A percentile compares a stretch with the other conserved stretches of the same genome.
Conservation (phyloP, 2,113 vertebrate genomes). For the Cinclus mexicanus region DNA sequence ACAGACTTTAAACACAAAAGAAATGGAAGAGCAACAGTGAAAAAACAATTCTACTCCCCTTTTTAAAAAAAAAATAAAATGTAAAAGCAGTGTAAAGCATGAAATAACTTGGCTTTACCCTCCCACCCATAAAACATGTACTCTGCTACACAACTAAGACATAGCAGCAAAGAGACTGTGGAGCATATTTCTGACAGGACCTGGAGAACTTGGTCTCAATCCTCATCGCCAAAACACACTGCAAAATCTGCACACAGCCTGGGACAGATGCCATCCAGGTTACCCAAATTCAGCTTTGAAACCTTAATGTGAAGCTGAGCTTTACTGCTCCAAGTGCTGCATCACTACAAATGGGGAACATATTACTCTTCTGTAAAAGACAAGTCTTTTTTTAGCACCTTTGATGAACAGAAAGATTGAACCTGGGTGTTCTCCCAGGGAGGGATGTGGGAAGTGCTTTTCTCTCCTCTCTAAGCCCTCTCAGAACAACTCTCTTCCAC, state of each 20-base stretch:
- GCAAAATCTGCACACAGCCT: neutral
- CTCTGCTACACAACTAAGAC: neutral
- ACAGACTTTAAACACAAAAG: constrained; percentile 81
- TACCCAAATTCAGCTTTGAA: neutral
- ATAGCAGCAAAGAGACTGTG: neutral
- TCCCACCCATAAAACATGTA: neutral
- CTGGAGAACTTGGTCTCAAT: neutral
- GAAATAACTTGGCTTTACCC: too few species aligned
- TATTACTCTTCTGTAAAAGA: neutral
- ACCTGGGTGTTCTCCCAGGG: neutral
- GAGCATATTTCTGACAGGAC: neutral
- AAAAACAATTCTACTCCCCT: neutral
- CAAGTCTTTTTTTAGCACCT: neutral
- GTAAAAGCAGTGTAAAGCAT: neutral
- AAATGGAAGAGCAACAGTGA: constrained; percentile 12
- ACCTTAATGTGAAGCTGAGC: neutral
- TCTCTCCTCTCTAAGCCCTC: neutral
- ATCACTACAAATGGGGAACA: neutral
- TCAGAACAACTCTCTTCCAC: neutral
- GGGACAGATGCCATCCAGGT: neutral
- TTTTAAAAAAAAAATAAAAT: neutral
- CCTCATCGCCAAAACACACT: neutral
- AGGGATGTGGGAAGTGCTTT: neutral
- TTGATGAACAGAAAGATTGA: neutral
- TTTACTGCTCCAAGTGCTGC: neutral